Conservation (phyloP, 2,113 vertebrate genomes). For the Piliocolobus tephrosceles region DNA sequence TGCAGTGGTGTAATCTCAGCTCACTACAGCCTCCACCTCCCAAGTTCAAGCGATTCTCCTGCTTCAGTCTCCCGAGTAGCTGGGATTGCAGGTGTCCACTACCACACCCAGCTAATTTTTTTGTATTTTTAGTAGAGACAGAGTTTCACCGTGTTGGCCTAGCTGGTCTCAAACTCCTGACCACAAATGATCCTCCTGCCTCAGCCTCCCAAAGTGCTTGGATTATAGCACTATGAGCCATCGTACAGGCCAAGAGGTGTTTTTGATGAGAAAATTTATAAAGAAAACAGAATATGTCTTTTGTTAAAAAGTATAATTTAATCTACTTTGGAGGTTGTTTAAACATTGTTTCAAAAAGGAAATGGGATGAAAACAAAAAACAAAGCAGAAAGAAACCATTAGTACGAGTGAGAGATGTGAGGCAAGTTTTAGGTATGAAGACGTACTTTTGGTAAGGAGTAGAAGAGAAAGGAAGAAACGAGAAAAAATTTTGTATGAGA, state of each 20-base stretch:
- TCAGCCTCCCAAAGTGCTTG: no score
- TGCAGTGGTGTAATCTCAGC: no score
- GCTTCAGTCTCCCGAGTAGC: no score
- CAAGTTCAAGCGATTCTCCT: no score
- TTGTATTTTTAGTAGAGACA: no score
- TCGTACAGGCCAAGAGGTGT: not conserved
- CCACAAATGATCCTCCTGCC: no score
- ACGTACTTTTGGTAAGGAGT: not conserved
- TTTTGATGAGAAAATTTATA: not conserved
- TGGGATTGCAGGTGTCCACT: no score
- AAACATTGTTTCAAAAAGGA: not conserved
- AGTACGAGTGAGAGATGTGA: not conserved
- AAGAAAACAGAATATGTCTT: not conserved
- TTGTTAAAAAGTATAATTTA: not conserved
- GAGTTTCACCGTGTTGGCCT: no score
- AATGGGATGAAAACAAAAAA: not conserved
- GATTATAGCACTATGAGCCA: no score
- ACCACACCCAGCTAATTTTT: no score
- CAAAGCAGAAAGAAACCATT: not conserved
- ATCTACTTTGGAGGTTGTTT: not conserved
- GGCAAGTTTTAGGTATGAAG: not conserved
- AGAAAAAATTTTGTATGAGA: not conserved
- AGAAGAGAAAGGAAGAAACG: not conserved
- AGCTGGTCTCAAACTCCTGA: no score
- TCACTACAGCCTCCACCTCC: no score